Base-by-base conservation (phyloP, 1,140 invertebrate species). In the Leptopilina boulardi region DNA sequence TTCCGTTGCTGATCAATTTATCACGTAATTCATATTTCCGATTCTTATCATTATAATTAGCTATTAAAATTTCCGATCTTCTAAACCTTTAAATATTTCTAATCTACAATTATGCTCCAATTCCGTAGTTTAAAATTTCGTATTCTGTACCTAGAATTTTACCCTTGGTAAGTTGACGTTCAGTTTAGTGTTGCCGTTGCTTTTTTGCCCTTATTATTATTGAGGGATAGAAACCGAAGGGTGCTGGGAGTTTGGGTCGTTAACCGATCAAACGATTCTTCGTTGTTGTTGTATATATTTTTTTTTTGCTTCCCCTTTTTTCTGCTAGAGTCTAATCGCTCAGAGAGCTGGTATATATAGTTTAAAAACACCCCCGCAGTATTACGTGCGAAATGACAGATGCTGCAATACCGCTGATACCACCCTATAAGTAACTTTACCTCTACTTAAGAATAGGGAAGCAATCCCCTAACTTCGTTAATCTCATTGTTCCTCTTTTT, bases 401-500 rank as follows among this genome's bases (percentile, higher is more conserved):
- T 87, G 86, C 71, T 73, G 10, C 19, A 13, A 6, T 8, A 15
- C 11, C 59, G 19, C 77, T 13, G 66, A 30, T 26, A 26, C 71
- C 76, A 73, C 76, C 71, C 76, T 38, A 13, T 21, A 74, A 74
- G 34, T 44, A 56, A 74, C 47, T 59, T n/a, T 74, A 18, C 51
- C 26, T 1, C 56, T 34, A 2, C 6, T 23, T 51, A 44, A 30
- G 30, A 44, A n/a, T n/a, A 23, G 19, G 66, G 70, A 13, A 66
- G 70, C 78, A 71, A 83, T 78, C 83, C 82, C 75, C 77, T 81
- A 84, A 87, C 84, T 84, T 87, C 82, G 85, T 87, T 87, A 87
- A 87, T 87, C 86, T 85, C 81, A 87, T 87, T 87, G 86, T 87
- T 86, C 84, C 73, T 72, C 30, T 77, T 76, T 74, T 9, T 38